Conservation (phyloP, 1,140 invertebrate genomes). For the Cyrtorhinus lividipennis region DNA sequence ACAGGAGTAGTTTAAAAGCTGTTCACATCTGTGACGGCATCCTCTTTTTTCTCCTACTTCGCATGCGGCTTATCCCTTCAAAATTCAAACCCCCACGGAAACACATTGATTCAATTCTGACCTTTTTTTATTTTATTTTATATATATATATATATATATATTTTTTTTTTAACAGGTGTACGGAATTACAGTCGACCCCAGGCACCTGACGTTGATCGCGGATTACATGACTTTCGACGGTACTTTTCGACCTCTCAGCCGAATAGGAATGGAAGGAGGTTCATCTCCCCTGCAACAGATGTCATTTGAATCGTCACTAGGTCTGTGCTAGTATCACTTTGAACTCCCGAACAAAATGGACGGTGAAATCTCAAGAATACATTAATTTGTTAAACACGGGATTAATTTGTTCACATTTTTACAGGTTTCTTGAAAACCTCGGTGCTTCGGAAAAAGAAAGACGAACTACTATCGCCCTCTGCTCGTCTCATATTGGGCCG, state of each 20-base stretch:
- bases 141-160: too few species aligned
- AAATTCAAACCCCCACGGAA: too few species aligned
- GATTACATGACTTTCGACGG: conserved; percentile 98
- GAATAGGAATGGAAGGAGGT: conserved; percentile 73
- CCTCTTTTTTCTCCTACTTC: too few species aligned
- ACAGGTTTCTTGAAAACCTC: conserved; percentile 69
- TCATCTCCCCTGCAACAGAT: conserved; percentile 93
- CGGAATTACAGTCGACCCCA: conserved; percentile 84
- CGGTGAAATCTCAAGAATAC: neutral
- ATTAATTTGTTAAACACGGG: too few species aligned
- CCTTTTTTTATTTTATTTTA: too few species aligned
- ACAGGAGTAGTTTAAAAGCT: too few species aligned
- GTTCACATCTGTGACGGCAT: too few species aligned
- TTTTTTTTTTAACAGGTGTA: conserved; percentile 55
- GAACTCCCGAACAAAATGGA: neutral
- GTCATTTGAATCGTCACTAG: conserved; percentile 27
- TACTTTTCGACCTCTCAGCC: conserved; percentile 72
- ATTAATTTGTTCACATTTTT: neutral
- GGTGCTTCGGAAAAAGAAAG: conserved; percentile 41
- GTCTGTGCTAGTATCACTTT: neutral
- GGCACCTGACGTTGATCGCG: conserved; percentile 83
- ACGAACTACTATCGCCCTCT: conserved; percentile 73
- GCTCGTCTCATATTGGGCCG: conserved; percentile 77
- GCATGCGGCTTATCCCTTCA: too few species aligned
- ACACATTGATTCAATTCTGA: too few species aligned